phyloP scores from a whole-genome alignment of 2,888 invertebrate species.

The Therioaphis trifolii region DNA sequence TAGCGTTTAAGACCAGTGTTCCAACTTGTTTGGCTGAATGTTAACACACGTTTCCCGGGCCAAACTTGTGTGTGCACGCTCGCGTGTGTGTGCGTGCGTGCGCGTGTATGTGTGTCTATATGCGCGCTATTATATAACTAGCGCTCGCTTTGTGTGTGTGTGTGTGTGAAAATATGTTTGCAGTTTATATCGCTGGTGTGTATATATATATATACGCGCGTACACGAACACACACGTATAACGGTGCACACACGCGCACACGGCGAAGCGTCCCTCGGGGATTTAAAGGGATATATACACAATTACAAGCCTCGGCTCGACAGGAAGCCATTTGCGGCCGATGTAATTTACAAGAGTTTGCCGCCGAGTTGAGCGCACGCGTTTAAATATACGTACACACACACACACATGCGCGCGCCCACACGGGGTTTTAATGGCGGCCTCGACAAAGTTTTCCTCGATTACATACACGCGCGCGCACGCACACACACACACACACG shows the following conservation, averaged over 20 bases:
- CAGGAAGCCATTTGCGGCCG: conserved; percentile 63
- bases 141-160: neutral
- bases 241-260: neutral
- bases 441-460: conserved; percentile 62
- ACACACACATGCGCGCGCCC: conserved; percentile 6
- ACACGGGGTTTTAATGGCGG: conserved; percentile 59
- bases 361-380: conserved; percentile 59
- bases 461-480: conserved; percentile 24
- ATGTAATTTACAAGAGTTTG: conserved; percentile 63
- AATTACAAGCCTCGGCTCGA: conserved; percentile 62
- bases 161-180: conserved; percentile 57
- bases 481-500: neutral
- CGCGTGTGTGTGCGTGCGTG: neutral
- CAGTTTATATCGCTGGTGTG: conserved; percentile 50
- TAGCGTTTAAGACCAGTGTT: conserved; percentile 60
- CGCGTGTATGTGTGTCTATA: neutral
- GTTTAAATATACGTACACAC: conserved; percentile 17
- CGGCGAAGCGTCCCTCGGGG: conserved; percentile 56
- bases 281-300: conserved; percentile 61
- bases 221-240: neutral
- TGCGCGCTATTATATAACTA: no score
- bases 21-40: conserved; percentile 62
- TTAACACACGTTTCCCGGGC: conserved; percentile 62
- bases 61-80: neutral
- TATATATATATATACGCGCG: neutral